Evolutionary conservation across 2,888 invertebrate genomes (phyloP), one percentile per base, ranked within the genome.

Genomic region (Octonoba sinensis): DNA sequence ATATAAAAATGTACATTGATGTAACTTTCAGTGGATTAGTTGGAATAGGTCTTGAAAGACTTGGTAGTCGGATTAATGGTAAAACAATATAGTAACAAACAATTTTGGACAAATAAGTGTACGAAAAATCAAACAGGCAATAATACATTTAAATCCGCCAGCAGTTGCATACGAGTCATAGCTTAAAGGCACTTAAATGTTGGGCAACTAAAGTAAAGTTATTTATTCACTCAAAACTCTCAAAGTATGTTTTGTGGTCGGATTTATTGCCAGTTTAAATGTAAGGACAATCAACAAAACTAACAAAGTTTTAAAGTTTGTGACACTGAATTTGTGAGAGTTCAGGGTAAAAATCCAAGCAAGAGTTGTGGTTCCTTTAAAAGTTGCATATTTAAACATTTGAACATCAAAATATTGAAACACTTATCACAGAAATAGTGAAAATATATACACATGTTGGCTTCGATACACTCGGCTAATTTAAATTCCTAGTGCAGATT

Each of bases 141-240:
- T 36, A 36, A 36, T 11, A 36, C 36, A 36, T 8, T 36, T 36
- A 36, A 36, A 36, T 36, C 36, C 36, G 36, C 36, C 36, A 36
- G 36, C 8, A 44, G 46, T 15, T 27, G 27, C 44, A 36, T 6
- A 62, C 76, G 51, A 71, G 60, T 69, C 67, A 72, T 72, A 82
- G 66, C 74, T 67, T 66, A 69, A 82, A 82, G 82, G 82, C 82
- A 82, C 82, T 82, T 82, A 82, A 82, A 82, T 71, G 54, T 82
- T 76, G 76, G 82, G 82, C 82, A 82, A 82, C 82, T 64, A 82
- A 82, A 74, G n/a, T 46, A 36, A 51, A 82, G 56, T 69, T 73
- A 67, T 59, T 74, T 65, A 24, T 46, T 70, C 64, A 70, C 70
- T 75, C 57, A 82, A 65, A 65, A 46, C 75, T 65, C 69, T 49